These are phyloP conservation scores for Leptinotarsa rubiginosa DNA, from an alignment of 2,888 invertebrate species.

Conservation along the genomic window DNA sequence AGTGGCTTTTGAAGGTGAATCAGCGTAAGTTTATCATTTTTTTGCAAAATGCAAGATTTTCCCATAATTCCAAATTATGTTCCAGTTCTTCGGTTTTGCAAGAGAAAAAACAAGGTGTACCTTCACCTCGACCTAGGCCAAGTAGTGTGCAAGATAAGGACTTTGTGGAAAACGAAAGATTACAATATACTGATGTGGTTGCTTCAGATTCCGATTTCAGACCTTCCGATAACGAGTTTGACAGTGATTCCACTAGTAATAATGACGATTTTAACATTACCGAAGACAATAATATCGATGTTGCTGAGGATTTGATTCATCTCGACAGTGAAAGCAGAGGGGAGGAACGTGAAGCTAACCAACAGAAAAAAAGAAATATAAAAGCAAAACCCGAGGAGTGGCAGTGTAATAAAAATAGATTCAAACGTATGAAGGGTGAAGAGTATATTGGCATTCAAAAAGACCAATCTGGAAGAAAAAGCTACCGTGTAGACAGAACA, in stretches of 20 bases:
- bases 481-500: background rate
- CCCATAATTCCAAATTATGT: background rate
- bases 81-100: background rate
- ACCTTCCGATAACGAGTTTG: background rate
- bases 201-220: background rate
- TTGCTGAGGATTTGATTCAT: background rate
- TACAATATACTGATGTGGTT: background rate
- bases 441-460: background rate
- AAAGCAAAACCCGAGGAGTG: background rate
- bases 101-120: background rate
- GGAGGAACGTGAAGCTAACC: background rate
- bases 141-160: background rate
- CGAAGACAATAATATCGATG: background rate
- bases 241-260: background rate
- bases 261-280: background rate
- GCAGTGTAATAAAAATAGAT: background rate
- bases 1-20: background rate
- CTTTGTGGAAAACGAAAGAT: background rate
- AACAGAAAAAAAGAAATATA: background rate
- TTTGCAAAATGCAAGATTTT: background rate
- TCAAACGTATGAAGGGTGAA: background rate
- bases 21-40: background rate
- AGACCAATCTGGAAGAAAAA: background rate
- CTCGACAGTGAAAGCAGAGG: background rate
- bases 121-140: background rate